A percentile compares a stretch with the other conserved stretches of the same genome.
Conservation (phyloP, 2,113 vertebrate species). For the Centropristis striata region DNA sequence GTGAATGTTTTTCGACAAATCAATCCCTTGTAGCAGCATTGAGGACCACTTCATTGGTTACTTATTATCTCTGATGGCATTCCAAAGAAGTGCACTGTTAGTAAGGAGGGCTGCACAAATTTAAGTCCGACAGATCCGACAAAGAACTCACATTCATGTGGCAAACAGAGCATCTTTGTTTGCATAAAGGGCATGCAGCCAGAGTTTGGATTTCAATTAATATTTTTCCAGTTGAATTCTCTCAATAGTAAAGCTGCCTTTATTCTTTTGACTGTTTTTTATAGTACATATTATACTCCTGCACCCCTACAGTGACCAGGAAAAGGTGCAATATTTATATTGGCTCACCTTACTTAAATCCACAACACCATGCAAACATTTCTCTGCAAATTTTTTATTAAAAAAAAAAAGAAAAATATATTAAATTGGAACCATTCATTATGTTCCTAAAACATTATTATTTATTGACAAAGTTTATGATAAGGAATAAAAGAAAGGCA, state of each 20-base stretch:
- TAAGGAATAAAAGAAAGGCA: too few relatives aligned
- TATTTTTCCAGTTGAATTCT: conserved; percentile 10
- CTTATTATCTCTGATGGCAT: conserved; percentile 69
- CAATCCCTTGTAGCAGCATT: conserved; percentile 57
- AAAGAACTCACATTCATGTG: conserved; percentile 9
- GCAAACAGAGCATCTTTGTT: conserved; percentile 31
- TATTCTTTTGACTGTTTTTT: background rate
- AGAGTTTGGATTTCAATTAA: background rate
- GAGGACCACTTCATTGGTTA: conserved; percentile 63
- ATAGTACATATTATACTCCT: background rate
- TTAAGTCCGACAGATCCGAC: conserved; percentile 20
- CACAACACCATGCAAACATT: background rate
- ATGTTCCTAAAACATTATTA: too few relatives aligned
- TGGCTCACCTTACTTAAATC: background rate
- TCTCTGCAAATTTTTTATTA: background rate
- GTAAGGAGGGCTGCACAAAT: conserved; percentile 30
- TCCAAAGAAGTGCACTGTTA: conserved; percentile 42
- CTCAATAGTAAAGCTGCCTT: background rate
- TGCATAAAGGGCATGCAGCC: background rate
- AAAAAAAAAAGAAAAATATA: too few relatives aligned
- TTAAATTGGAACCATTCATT: too few relatives aligned
- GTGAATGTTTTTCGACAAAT: conserved; percentile 67
- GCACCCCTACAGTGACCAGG: background rate
- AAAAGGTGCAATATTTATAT: background rate
- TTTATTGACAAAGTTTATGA: too few relatives aligned